phyloP scores from a whole-genome alignment of 2,113 vertebrate genomes.

The Emydocephalus ijimae region DNA sequence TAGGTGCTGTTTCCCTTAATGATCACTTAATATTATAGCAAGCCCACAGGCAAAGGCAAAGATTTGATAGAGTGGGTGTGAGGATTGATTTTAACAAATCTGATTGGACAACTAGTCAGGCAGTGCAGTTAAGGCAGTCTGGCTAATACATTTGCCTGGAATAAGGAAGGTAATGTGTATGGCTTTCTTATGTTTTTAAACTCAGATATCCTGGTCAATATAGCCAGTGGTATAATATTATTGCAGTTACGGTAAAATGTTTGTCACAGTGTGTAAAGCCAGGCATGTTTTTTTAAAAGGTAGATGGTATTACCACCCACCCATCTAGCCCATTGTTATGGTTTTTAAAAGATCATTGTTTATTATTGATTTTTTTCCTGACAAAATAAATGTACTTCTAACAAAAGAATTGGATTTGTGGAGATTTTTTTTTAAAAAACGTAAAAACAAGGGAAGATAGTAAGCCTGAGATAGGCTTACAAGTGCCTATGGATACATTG shows the following conservation, averaged over 20 bases:
- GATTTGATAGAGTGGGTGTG: neutral
- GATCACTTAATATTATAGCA: neutral
- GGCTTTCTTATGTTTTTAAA: neutral
- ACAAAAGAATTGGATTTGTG: neutral
- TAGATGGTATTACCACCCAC: neutral
- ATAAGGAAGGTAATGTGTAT: neutral
- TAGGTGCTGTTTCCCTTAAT: neutral
- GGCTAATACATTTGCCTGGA: neutral
- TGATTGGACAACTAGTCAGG: neutral
- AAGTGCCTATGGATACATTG: neutral
- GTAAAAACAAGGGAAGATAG: neutral
- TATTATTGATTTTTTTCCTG: neutral
- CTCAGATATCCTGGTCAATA: neutral
- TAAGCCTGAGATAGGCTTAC: neutral
- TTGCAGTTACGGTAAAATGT: neutral
- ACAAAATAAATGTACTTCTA: neutral
- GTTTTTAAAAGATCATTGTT: neutral
- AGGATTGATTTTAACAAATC: neutral
- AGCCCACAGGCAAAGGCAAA: neutral
- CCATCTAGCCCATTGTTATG: neutral
- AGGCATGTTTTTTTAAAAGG: neutral
- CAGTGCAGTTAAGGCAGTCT: neutral
- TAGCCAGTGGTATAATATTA: neutral
- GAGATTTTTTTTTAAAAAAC: too few relatives aligned
- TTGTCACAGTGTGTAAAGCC: neutral